Evolutionary conservation across 2,888 invertebrate species (phyloP).

Genomic region (Drosophila prolongata): DNA sequence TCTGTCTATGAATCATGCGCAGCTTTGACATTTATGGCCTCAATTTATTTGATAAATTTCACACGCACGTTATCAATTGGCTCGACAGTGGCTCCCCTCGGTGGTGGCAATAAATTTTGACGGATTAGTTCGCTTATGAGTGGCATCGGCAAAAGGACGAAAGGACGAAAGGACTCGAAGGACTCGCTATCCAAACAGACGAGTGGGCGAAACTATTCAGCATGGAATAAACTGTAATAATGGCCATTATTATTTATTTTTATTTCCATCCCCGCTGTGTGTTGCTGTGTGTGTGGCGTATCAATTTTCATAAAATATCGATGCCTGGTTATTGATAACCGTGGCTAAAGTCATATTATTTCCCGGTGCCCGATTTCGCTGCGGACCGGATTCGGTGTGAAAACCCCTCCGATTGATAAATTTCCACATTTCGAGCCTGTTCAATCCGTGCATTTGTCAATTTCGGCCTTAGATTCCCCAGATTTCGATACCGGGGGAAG

Average conservation of each 20-base stretch:
- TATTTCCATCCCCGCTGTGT: slow-evolving; percentile 51
- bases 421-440: slow-evolving; percentile 52
- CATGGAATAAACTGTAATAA: slow-evolving; percentile 74
- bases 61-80: slow-evolving; percentile 81
- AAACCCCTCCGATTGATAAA: slow-evolving; percentile 61
- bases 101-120: slow-evolving; percentile 74
- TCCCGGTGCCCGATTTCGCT: slow-evolving; percentile 38
- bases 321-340: slow-evolving; percentile 79
- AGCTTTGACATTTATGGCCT: slow-evolving; percentile 80
- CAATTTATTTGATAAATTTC: slow-evolving; percentile 82
- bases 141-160: slow-evolving; percentile 57
- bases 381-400: slow-evolving; percentile 1
- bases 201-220: slow-evolving; percentile 64
- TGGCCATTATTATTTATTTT: slow-evolving; percentile 78
- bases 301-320: slow-evolving; percentile 80
- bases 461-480: slow-evolving; percentile 12
- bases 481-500: slow-evolving; percentile 13
- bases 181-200: slow-evolving; percentile 12
- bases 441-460: slow-evolving; percentile 64
- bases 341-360: slow-evolving; percentile 76
- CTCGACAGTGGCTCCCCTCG: slow-evolving; percentile 31
- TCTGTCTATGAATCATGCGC: slow-evolving; percentile 71
- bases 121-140: slow-evolving; percentile 77
- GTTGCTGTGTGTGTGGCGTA: slow-evolving; percentile 48
- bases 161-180: not conserved